Evolutionary conservation across 2,888 invertebrate genomes (phyloP), one percentile per base, ranked within the genome.

Genomic region (Osmoderma eremita): DNA sequence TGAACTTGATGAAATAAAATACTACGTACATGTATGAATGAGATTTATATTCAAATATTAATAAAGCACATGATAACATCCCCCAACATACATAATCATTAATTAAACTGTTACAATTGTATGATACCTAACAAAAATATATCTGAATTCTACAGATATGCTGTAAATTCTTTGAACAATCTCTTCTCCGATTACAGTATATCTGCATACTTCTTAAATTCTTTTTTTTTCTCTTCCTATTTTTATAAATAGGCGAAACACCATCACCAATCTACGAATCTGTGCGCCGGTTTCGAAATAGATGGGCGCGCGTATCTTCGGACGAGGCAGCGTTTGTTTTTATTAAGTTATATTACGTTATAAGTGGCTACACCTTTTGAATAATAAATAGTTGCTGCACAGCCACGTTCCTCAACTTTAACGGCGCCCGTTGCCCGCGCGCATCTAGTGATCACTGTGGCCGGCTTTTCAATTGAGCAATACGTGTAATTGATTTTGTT

Each of bases 401-500:
- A 17, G 58, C 18, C 45, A 45, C 45, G 48, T 61, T 45, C 45
- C 36, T 45, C 45, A 61, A 45, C 58, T 48, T 61, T 45, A 48
- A 13, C 58, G 30, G 58, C 45, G 58, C 17, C 45, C 30, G 13
- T 39, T 4, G 12, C 24, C 22, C 39, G 17, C 15, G 58, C 36
- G 24, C 36, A 17, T 45, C 45, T 15, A 61, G 24, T 61, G 48
- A 61, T 61, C 58, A 61, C 5, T 45, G 45, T 15, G 18, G 45
- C 30, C 45, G 45, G 45, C 67, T 67, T 70, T 71, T 65, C 68
- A 65, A 71, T 72, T 69, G 67, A 68, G 71, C 54, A 72, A 72
- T 69, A 68, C 69, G 64, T 67, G 71, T 69, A 71, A 72, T 71
- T 72, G 72, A 71, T 72, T 72, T 72, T 69, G 50, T 68, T 70